Evolutionary conservation across 2,888 invertebrate species (phyloP).

Genomic region (Odontothrips loti): DNA sequence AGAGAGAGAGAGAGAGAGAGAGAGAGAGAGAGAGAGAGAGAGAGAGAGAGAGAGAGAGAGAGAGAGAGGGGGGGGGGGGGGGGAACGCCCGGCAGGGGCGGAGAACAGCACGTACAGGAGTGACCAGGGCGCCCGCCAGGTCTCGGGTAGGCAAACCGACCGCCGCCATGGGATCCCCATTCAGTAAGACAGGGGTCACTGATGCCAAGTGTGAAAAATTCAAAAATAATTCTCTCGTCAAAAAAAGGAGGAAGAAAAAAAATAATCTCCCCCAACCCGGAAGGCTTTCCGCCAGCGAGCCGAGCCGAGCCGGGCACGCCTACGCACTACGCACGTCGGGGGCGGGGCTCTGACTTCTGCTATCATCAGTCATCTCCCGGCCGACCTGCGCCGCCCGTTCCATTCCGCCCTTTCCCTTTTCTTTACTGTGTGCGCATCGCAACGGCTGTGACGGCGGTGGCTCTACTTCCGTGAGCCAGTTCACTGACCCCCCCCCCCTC

Average conservation of each 20-base stretch:
- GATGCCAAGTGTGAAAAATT: no score
- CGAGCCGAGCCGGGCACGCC: background rate
- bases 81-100: background rate
- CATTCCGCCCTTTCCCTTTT: no score
- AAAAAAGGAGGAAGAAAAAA: no score
- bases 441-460: no score
- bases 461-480: no score
- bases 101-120: background rate
- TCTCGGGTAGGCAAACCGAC: background rate
- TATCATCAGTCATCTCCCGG: no score
- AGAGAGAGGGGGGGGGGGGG: background rate
- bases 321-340: slow-evolving; percentile 27
- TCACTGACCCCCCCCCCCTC: no score
- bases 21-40: background rate
- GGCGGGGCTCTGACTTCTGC: background rate
- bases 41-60: background rate
- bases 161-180: background rate
- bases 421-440: no score
- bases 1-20: background rate
- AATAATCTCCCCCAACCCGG: background rate
- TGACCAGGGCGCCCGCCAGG: background rate
- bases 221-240: no score
- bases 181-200: no score
- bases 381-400: no score
- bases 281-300: slow-evolving; percentile 7